Conservation (phyloP, 2,888 invertebrate species). For the Tetanocera ferruginea region DNA sequence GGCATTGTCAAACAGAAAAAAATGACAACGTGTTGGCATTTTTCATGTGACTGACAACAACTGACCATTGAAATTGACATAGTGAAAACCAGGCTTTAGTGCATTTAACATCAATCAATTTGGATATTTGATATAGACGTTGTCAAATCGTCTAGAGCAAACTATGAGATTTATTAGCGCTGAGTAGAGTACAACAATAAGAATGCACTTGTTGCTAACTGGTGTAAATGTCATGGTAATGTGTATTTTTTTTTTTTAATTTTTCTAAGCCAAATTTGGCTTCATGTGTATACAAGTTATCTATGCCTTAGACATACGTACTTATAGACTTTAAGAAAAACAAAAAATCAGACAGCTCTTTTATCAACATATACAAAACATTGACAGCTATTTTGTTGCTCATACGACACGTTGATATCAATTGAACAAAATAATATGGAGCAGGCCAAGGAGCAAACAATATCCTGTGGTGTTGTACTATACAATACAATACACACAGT, state of each 20-base stretch:
- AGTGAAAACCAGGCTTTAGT: too few relatives aligned
- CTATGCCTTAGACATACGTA: not conserved
- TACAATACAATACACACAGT: not conserved
- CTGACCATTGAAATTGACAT: too few relatives aligned
- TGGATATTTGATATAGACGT: not conserved
- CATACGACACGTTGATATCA: slow-evolving; percentile 20
- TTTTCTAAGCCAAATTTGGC: not conserved
- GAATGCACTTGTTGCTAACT: not conserved
- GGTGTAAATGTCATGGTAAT: not conserved
- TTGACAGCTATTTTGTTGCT: not conserved
- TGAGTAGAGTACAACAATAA: not conserved
- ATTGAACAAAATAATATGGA: not conserved
- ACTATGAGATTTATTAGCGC: not conserved
- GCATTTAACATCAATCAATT: not conserved
- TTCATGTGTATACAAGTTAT: too few relatives aligned
- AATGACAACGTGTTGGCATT: too few relatives aligned
- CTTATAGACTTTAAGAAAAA: not conserved
- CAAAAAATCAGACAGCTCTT: not conserved
- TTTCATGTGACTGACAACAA: too few relatives aligned
- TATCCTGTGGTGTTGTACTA: not conserved
- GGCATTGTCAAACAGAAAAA: not conserved
- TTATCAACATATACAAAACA: not conserved
- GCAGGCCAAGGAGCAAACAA: not conserved
- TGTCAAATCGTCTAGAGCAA: not conserved
- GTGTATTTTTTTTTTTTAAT: not conserved